These are phyloP conservation scores for Ophonus ardosiacus DNA, from an alignment of 2,888 invertebrate genomes.

Conservation along the genomic window DNA sequence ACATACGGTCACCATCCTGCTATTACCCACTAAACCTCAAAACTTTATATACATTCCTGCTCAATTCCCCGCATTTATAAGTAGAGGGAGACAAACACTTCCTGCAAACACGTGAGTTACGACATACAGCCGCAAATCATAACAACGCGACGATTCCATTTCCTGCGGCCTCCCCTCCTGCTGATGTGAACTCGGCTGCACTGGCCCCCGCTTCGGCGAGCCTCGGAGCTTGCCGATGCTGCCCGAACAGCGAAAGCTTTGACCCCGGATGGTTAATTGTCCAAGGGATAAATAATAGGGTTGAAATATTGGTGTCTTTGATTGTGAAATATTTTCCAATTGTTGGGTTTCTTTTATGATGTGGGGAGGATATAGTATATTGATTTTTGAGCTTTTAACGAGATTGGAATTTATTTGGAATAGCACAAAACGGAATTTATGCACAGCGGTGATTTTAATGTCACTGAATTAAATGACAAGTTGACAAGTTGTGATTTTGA, in stretches of 20 bases:
- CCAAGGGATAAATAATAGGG: constrained; percentile 25
- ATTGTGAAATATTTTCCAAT: constrained; percentile 33
- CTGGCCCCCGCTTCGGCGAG: neutral
- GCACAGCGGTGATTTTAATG: neutral
- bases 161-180: constrained; percentile 17
- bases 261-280: constrained; percentile 42
- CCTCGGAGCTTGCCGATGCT: constrained; percentile 6
- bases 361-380: neutral
- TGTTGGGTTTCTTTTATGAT: constrained; percentile 13
- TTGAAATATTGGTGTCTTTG: constrained; percentile 37
- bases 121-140: constrained; percentile 54
- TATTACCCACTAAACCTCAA: neutral
- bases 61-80: constrained; percentile 23
- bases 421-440: neutral
- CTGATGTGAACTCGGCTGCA: constrained; percentile 30
- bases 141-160: constrained; percentile 57
- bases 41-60: constrained; percentile 25
- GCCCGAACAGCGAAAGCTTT: constrained; percentile 17
- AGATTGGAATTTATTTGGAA: neutral
- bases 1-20: neutral
- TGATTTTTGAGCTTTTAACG: neutral
- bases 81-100: constrained; percentile 9
- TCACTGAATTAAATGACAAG: no score
- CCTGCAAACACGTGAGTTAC: constrained; percentile 40
- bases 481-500: no score